Base-by-base conservation (phyloP, 23 tunicate species). In the Styela clava region DNA sequence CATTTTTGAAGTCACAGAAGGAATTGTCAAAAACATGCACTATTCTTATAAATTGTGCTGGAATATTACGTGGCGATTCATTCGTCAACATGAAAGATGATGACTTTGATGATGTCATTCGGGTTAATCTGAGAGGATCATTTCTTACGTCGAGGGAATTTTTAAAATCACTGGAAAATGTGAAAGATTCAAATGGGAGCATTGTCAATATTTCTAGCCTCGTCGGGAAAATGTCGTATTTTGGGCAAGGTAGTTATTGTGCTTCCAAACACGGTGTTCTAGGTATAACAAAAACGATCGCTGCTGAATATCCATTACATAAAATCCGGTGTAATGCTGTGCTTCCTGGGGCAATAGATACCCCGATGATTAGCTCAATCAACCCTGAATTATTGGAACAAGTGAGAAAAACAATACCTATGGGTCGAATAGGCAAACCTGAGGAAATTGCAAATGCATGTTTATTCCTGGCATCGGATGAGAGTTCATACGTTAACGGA, bases 211-310 rank as follows among this genome's bases (percentile, higher is more conserved):
- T 91, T 16, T 86, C 94, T 28, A 88, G 94, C 79, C 79, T 84
- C 33, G 79, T 78, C 2, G 94, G 94, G 35, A 84, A 84, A 64
- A 82, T 21, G 28, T 29, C 31, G 27, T 21, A 12, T 16, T 16
- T 31, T 24, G 16, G 27, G 16, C 31, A 31, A 16, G 24, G 31
- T 2, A 86, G 82, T 37, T 91, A 91, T 83, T 85, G 85, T 30
- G 97, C 97, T 23, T 86, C 91, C 20, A 86, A 91, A 78, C 87
- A 91, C 1, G 91, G 91, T 25, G 87, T 91, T 29, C 82, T 91
- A n/a, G 91, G 87, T 2, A 82, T 91, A 77, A 91, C 97, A 24
- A 91, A 91, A 77, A 31, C 91, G 2, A 69, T 83, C 36, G 97
- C 90, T 32, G 33, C 65, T 1, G 97, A 91, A 79, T 30, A 77